These are phyloP conservation scores for Hoplostethus atlanticus DNA, from an alignment of 2,797 vertebrate species.

Conservation along the genomic window DNA sequence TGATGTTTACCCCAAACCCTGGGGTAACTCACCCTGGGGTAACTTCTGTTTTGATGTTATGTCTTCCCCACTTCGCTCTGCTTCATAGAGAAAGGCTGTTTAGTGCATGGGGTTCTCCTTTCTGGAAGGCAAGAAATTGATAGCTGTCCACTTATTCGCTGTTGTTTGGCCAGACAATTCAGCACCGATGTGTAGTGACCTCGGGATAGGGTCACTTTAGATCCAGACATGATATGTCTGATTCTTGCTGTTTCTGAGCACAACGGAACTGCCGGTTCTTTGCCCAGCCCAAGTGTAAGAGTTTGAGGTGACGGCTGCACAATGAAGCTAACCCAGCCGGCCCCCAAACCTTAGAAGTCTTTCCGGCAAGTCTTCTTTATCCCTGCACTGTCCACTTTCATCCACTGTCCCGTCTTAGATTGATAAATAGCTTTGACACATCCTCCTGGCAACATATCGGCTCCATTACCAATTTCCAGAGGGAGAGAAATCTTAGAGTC, in stretches of 20 bases:
- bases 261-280: not conserved
- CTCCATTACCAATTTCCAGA: slow-evolving; percentile 33
- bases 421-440: slow-evolving; percentile 31
- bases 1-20: not conserved
- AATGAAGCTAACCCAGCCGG: not conserved
- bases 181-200: too few species aligned
- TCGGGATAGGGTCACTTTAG: too few species aligned
- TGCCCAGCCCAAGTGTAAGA: not conserved
- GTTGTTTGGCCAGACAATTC: too few species aligned
- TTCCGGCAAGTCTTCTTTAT: not conserved
- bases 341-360: not conserved
- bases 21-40: too few species aligned
- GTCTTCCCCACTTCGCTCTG: not conserved
- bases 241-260: not conserved
- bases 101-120: too few species aligned
- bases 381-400: not conserved
- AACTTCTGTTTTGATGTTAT: not conserved
- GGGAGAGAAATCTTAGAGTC: slow-evolving; percentile 22
- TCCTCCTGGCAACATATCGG: slow-evolving; percentile 15
- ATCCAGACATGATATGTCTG: too few species aligned
- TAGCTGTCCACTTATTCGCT: too few species aligned
- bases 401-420: slow-evolving; percentile 3
- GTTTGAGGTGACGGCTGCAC: not conserved
- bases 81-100: not conserved
- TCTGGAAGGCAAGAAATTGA: too few species aligned